A percentile compares a stretch with the other conserved stretches of the same genome.
Evolutionary conservation across 2,113 vertebrate species (phyloP).

Genomic region (Leptobrachium ailaonicum): DNA sequence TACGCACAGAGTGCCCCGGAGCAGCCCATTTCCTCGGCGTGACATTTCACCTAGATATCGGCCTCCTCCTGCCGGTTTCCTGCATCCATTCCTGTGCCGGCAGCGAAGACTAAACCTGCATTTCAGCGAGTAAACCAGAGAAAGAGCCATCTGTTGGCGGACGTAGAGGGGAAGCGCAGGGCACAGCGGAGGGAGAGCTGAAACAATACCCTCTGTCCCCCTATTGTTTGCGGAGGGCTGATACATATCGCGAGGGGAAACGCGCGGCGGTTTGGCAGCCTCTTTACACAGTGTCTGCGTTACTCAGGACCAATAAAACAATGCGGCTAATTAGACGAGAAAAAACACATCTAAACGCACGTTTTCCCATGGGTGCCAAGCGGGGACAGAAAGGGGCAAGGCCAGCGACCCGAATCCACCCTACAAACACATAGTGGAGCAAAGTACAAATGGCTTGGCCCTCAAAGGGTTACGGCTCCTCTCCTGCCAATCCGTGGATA

Average conservation of each 20-base stretch:
- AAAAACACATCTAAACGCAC: neutral
- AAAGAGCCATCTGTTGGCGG: neutral
- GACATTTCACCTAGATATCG: too few species aligned
- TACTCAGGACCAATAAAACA: conserved; percentile 18
- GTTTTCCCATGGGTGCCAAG: conserved; percentile 9
- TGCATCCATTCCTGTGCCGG: too few species aligned
- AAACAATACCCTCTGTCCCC: neutral
- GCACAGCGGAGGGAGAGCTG: neutral
- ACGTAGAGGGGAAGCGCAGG: neutral
- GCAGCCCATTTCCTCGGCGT: too few species aligned
- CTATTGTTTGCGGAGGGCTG: neutral
- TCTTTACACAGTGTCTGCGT: neutral
- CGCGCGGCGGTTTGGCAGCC: neutral
- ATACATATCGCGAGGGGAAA: conserved; percentile 20
- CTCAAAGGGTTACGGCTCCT: too few species aligned
- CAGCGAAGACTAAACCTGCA: too few species aligned
- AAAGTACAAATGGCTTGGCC: too few species aligned
- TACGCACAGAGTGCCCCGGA: too few species aligned
- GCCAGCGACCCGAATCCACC: neutral
- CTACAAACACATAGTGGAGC: neutral
- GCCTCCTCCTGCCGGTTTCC: too few species aligned
- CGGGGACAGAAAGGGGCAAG: neutral
- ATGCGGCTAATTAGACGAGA: conserved; percentile 18
- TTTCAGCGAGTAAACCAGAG: too few species aligned
- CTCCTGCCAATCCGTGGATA: too few species aligned